Percentiles rank a stretch among this genome's conserved stretches.
phyloP scores from a whole-genome alignment of 2,888 invertebrate species.

The Hirtodrosophila alboralis region DNA sequence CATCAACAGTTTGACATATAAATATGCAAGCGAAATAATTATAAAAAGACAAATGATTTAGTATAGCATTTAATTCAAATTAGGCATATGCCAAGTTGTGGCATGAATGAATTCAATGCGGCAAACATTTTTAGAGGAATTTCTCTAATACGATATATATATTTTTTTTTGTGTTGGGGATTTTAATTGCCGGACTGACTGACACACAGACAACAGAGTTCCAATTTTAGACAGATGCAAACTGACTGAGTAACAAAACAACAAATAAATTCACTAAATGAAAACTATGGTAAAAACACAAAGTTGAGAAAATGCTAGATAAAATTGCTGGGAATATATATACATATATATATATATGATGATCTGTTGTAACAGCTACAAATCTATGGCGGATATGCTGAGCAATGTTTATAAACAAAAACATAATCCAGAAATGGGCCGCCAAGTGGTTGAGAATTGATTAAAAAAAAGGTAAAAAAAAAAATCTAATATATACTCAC shows the following conservation, averaged over 20 bases:
- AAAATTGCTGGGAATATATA: conserved; percentile 14
- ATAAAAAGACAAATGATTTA: conserved; percentile 8
- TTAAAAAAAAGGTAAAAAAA: conserved; percentile 6
- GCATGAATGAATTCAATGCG: neutral
- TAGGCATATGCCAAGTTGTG: conserved; percentile 10
- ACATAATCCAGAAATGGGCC: conserved; percentile 29
- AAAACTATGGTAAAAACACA: conserved; percentile 40
- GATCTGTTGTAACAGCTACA: conserved; percentile 38
- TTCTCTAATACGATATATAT: conserved; percentile 22
- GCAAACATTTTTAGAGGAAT: conserved; percentile 7
- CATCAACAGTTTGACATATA: neutral
- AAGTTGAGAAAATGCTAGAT: conserved; percentile 40
- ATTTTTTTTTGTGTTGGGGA: conserved; percentile 30
- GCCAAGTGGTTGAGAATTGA: conserved; percentile 19
- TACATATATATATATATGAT: conserved; percentile 14
- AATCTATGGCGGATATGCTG: conserved; percentile 46
- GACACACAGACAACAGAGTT: conserved; percentile 24
- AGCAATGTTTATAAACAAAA: conserved; percentile 68
- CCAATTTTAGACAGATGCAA: conserved; percentile 59
- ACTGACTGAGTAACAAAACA: conserved; percentile 30
- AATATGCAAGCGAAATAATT: neutral
- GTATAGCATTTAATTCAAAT: conserved; percentile 31
- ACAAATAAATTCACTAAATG: conserved; percentile 10
- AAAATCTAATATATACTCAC: conserved; percentile 46
- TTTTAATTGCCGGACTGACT: conserved; percentile 55